Evolutionary conservation across 2,888 invertebrate genomes (phyloP).

Genomic region (Himalopsyche kuldschensis): DNA sequence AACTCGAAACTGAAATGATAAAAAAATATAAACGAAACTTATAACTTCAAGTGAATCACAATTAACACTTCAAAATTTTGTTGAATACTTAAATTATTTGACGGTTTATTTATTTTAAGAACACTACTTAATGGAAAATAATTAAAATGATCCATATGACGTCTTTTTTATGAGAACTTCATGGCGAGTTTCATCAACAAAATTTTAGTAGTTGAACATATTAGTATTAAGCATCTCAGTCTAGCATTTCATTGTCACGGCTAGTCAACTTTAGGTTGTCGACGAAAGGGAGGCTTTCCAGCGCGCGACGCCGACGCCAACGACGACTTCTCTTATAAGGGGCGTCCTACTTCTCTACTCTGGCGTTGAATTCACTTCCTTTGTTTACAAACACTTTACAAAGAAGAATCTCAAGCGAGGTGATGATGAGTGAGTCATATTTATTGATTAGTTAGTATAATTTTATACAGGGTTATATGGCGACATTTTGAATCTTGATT

Average conservation of each 20-base stretch:
- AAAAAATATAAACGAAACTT: too few species aligned
- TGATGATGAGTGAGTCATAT: background rate
- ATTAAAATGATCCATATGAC: too few species aligned
- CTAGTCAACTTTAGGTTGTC: background rate
- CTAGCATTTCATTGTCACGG: background rate
- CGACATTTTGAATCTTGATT: too few species aligned
- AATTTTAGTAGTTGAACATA: background rate
- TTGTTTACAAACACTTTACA: background rate
- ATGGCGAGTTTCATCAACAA: too few species aligned
- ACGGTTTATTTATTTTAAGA: too few species aligned
- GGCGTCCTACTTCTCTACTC: background rate
- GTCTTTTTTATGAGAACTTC: too few species aligned
- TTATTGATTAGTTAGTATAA: background rate
- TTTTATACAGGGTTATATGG: background rate
- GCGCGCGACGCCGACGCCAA: background rate
- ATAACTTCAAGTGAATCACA: too few species aligned
- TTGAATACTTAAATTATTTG: too few species aligned
- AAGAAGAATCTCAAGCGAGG: background rate
- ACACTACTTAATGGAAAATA: too few species aligned
- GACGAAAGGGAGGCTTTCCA: background rate
- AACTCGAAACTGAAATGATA: too few species aligned
- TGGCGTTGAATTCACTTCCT: constrained; percentile 3
- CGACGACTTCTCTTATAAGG: background rate
- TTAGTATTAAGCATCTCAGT: background rate
- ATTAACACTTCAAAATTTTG: too few species aligned